Percentiles rank a stretch among this genome's conserved stretches.
Evolutionary conservation across 2,888 invertebrate genomes (phyloP).

Genomic region (Parnassius smintheus): DNA sequence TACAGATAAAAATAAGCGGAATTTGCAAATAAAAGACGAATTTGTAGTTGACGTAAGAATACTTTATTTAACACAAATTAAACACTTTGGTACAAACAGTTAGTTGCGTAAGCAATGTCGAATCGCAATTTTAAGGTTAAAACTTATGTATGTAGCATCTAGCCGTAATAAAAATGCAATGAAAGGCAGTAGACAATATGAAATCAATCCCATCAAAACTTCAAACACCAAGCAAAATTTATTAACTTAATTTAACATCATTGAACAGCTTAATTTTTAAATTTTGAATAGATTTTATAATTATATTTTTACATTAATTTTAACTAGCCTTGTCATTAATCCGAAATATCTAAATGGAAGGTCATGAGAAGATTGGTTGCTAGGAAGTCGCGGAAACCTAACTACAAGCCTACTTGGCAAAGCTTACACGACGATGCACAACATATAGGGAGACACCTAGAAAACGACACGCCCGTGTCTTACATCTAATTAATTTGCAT

Average conservation of each 20-base stretch:
- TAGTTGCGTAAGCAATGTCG: conserved; percentile 68
- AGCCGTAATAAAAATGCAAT: conserved; percentile 62
- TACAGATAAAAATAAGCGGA: background rate
- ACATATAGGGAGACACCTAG: conserved; percentile 74
- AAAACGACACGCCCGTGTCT: conserved; percentile 67
- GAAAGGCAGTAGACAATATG: conserved; percentile 11
- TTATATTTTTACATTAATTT: conserved; percentile 51
- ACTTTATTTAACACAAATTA: conserved; percentile 81
- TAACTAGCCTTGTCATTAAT: conserved; percentile 57
- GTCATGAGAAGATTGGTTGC: conserved; percentile 71
- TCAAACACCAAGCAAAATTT: conserved; percentile 29
- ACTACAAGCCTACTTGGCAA: conserved; percentile 73
- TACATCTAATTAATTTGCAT: conserved; percentile 66
- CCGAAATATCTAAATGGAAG: conserved; percentile 73
- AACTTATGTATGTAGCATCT: conserved; percentile 53
- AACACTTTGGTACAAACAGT: conserved; percentile 81
- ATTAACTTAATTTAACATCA: conserved; percentile 34
- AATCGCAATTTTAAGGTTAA: conserved; percentile 52
- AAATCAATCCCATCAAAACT: conserved; percentile 37
- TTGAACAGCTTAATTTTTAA: conserved; percentile 44
- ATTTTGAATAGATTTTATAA: conserved; percentile 48
- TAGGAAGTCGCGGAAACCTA: conserved; percentile 77
- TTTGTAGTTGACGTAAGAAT: conserved; percentile 72
- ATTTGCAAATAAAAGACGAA: conserved; percentile 53
- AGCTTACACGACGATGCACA: conserved; percentile 74